Evolutionary conservation across 2,888 invertebrate genomes (phyloP).

Genomic region (Pardosa pseudoannulata): DNA sequence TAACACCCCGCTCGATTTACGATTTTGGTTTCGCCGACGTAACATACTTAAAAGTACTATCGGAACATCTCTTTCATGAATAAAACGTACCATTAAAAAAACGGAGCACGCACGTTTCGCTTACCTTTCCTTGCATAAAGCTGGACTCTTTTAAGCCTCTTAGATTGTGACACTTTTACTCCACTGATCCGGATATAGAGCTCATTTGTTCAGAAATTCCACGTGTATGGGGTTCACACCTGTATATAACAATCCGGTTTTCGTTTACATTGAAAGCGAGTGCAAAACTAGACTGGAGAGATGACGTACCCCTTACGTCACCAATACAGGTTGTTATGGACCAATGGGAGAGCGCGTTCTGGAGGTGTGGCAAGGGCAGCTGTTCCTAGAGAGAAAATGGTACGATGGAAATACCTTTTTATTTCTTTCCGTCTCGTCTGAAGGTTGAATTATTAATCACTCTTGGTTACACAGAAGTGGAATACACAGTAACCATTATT

Average conservation of each 20-base stretch:
- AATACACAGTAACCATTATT: no score
- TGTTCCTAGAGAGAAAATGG: background rate
- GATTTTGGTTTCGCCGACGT: no score
- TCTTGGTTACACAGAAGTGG: no score
- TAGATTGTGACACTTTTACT: background rate
- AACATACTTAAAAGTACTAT: no score
- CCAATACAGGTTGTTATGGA: background rate
- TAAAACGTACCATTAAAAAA: no score
- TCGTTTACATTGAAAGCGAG: background rate
- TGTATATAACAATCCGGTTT: conserved; percentile 4
- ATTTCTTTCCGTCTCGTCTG: no score
- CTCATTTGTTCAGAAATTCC: background rate
- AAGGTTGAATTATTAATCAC: no score
- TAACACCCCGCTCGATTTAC: no score
- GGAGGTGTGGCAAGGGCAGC: conserved; percentile 14
- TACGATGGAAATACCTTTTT: background rate
- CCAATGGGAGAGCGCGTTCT: background rate
- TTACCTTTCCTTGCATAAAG: background rate
- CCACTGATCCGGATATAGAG: background rate
- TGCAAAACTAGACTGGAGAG: background rate
- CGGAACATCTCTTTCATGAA: no score
- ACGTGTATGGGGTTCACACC: background rate
- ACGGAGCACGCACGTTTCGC: background rate
- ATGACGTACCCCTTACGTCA: background rate
- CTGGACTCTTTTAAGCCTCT: background rate